Percentiles rank a stretch among this genome's conserved stretches.
Evolutionary conservation across 2,888 invertebrate species (phyloP).

Genomic region (Drosophila koepferae): DNA sequence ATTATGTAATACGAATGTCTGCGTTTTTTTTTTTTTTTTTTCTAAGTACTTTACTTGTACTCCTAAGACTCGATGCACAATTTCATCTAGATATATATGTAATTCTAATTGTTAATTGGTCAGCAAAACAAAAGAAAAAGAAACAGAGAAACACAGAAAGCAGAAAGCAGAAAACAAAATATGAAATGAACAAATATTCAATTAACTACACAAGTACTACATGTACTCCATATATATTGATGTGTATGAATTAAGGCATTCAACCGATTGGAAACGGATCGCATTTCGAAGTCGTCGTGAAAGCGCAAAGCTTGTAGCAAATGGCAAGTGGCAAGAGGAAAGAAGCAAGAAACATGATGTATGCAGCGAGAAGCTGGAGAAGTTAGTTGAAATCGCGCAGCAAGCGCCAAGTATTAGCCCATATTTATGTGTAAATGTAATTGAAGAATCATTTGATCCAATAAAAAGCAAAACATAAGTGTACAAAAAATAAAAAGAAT

Average conservation of each 20-base stretch:
- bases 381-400: constrained; percentile 67
- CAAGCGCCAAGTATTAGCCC: constrained; percentile 74
- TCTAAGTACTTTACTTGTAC: constrained; percentile 38
- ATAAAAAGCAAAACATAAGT: constrained; percentile 52
- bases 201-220: constrained; percentile 24
- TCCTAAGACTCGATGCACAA: constrained; percentile 76
- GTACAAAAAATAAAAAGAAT: constrained; percentile 17
- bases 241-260: constrained; percentile 28
- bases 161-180: background rate
- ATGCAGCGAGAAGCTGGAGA: constrained; percentile 10
- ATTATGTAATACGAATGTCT: constrained; percentile 17
- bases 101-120: constrained; percentile 56
- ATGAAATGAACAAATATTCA: constrained; percentile 21
- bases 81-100: constrained; percentile 54
- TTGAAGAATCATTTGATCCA: constrained; percentile 67
- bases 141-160: background rate
- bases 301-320: background rate
- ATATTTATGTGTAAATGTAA: constrained; percentile 75
- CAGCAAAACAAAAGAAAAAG: constrained; percentile 11
- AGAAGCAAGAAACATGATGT: background rate
- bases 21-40: constrained; percentile 30
- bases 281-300: constrained; percentile 14
- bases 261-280: constrained; percentile 21
- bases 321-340: background rate
- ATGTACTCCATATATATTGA: constrained; percentile 16